Conservation (phyloP, 35 echinoderm and acorn worm genomes). For the Amphiura filiformis region DNA sequence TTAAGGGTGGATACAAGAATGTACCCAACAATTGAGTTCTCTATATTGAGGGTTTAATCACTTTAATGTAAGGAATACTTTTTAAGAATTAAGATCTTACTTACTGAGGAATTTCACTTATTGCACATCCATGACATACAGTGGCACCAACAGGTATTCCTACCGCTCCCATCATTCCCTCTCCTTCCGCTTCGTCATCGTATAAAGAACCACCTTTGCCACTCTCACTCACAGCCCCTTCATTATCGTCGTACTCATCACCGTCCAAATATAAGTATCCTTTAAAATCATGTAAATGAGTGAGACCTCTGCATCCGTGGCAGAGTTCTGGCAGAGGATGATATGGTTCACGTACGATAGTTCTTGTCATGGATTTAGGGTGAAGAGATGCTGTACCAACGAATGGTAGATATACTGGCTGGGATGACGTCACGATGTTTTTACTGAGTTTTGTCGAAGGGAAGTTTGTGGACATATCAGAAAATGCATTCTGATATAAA, state of each 20-base stretch:
- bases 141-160: neutral
- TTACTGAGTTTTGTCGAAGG: conserved; percentile 36
- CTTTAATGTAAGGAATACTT: no score
- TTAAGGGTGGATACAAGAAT: no score
- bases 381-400: conserved; percentile 40
- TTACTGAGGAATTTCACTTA: conserved; percentile 35
- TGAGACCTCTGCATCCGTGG: conserved; percentile 27
- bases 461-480: conserved; percentile 40
- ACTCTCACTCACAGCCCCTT: neutral
- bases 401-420: conserved; percentile 41
- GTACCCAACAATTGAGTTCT: no score
- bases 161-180: conserved; percentile 16
- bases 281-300: neutral
- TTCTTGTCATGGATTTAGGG: conserved; percentile 31
- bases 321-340: conserved; percentile 36
- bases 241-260: neutral
- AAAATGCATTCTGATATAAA: conserved; percentile 39
- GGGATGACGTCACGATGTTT: neutral
- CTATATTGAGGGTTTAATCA: no score
- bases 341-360: conserved; percentile 18
- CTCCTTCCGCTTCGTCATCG: conserved; percentile 9
- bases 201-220: neutral
- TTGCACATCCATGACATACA: conserved; percentile 22
- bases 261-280: neutral
- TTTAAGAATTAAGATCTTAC: no score